Evolutionary conservation across 2,888 invertebrate genomes (phyloP).

Genomic region (Drosophila flavopinicola): DNA sequence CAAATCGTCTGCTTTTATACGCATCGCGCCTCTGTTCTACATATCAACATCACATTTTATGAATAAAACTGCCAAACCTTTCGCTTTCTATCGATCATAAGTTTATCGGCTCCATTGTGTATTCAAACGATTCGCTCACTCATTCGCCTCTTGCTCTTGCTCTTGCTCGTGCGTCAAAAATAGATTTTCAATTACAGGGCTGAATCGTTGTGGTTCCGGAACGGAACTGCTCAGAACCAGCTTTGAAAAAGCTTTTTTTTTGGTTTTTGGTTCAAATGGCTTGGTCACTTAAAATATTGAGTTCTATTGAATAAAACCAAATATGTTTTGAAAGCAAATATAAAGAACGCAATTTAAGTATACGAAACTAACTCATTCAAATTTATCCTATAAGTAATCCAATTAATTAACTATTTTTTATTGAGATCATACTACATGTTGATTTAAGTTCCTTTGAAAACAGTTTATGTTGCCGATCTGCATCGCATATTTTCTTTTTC

Average conservation of each 20-base stretch:
- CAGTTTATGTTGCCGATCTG: too few species aligned
- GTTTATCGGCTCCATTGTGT: constrained; percentile 59
- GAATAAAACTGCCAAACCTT: constrained; percentile 65
- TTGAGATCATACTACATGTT: too few species aligned
- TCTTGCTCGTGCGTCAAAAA: constrained; percentile 18
- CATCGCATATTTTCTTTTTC: too few species aligned
- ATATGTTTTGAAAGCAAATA: not conserved
- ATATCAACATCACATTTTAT: constrained; percentile 41
- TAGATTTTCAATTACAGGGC: constrained; percentile 46
- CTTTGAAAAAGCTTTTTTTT: not conserved
- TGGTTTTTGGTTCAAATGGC: too few species aligned
- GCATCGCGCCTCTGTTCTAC: constrained; percentile 8
- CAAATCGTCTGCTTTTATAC: constrained; percentile 38
- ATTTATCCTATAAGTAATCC: too few species aligned
- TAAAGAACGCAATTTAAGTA: too few species aligned
- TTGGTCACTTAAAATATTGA: not conserved
- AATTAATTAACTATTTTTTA: too few species aligned
- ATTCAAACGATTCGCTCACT: constrained; percentile 26
- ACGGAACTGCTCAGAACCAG: constrained; percentile 11
- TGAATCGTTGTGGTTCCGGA: constrained; percentile 28
- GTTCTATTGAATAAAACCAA: too few species aligned
- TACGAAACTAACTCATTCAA: too few species aligned
- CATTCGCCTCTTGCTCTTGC: constrained; percentile 7
- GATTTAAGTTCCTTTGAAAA: too few species aligned
- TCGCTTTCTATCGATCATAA: constrained; percentile 66